Conservation (phyloP, 1,140 invertebrate species). For the Diachasmimorpha longicaudata region DNA sequence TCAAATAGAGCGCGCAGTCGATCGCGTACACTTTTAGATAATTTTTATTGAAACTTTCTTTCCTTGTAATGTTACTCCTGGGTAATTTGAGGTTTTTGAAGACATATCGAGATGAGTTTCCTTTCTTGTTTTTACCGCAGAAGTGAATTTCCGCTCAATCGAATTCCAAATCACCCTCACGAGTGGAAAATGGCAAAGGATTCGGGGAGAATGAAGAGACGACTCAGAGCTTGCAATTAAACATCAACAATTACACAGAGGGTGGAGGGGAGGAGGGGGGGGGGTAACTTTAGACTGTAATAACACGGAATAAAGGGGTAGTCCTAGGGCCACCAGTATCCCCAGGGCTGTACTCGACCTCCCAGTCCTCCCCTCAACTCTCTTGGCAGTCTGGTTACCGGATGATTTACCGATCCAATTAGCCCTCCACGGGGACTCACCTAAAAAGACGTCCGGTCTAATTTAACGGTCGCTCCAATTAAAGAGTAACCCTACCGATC, state of each 20-base stretch:
- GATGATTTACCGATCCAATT: conserved; percentile 66
- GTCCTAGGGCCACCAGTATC: conserved; percentile 25
- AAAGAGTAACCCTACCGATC: conserved; percentile 50
- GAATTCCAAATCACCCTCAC: no score
- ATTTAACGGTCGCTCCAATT: conserved; percentile 62
- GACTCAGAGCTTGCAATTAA: conserved; percentile 64
- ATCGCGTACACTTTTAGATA: no score
- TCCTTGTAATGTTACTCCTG: no score
- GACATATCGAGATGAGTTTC: no score
- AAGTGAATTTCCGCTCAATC: no score
- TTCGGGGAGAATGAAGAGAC: conserved; percentile 16
- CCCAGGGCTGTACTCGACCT: conserved; percentile 15
- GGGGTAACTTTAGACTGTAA: conserved; percentile 65
- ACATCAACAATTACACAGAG: conserved; percentile 64
- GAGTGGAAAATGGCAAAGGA: neutral
- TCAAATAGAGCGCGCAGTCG: no score
- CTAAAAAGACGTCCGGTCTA: conserved; percentile 62
- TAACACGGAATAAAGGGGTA: conserved; percentile 65
- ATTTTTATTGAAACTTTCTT: no score
- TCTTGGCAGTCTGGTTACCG: conserved; percentile 49
- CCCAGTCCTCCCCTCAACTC: neutral
- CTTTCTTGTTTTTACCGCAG: no score
- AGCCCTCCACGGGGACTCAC: conserved; percentile 50
- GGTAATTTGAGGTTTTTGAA: no score
- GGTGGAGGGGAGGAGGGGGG: no score